phyloP scores from a whole-genome alignment of 2,113 vertebrate genomes.

The Lasiurus borealis region DNA sequence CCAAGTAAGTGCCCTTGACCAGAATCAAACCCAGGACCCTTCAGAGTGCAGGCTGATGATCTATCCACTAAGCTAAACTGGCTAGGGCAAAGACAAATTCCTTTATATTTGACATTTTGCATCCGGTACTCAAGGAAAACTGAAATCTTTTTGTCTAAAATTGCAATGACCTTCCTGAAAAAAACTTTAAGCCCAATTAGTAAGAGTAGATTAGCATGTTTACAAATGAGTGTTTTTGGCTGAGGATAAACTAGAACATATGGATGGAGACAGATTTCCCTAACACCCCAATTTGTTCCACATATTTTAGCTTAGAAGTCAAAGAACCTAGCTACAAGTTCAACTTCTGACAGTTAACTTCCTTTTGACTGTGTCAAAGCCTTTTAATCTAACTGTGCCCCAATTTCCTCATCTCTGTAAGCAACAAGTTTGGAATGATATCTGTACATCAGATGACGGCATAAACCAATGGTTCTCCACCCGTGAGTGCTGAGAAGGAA shows the following conservation, averaged over 20 bases:
- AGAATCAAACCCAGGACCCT: too few relatives aligned
- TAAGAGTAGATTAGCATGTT: not conserved
- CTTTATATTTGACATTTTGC: not conserved
- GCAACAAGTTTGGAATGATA: not conserved
- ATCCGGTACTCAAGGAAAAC: not conserved
- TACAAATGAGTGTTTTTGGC: not conserved
- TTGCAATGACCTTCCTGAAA: not conserved
- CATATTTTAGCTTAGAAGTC: not conserved
- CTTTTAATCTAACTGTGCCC: not conserved
- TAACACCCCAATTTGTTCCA: not conserved
- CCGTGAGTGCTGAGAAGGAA: not conserved
- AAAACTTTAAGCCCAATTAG: not conserved
- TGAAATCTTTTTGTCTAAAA: slow-evolving; percentile 13
- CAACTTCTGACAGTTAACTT: not conserved
- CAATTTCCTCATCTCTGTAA: not conserved
- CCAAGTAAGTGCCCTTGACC: too few relatives aligned
- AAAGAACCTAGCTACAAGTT: not conserved
- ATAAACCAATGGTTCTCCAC: not conserved
- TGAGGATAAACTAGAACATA: not conserved
- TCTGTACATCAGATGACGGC: not conserved
- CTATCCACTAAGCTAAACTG: too few relatives aligned
- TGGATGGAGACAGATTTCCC: not conserved
- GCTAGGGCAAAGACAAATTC: not conserved
- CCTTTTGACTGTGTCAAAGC: not conserved
- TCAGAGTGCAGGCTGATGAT: too few relatives aligned